Conservation (phyloP, 2,888 invertebrate genomes). For the Suillia variegata region DNA sequence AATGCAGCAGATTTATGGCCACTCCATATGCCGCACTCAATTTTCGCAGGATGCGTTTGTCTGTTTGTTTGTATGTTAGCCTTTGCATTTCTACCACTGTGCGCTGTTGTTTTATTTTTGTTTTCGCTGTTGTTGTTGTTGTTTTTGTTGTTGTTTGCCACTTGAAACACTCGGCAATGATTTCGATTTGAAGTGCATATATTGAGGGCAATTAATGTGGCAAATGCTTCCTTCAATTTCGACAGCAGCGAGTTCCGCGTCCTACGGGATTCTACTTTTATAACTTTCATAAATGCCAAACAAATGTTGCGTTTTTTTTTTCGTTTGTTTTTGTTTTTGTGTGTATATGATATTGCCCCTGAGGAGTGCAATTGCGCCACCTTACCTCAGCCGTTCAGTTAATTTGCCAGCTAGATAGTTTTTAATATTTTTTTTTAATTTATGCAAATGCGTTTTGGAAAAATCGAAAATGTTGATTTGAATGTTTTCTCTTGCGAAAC, state of each 20-base stretch:
- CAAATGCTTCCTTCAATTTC: background rate
- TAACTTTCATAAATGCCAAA: no score
- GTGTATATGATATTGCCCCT: no score
- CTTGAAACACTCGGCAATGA: background rate
- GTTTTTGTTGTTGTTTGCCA: background rate
- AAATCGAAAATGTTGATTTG: no score
- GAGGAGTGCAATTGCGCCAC: constrained; percentile 38
- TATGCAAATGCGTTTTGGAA: constrained; percentile 40
- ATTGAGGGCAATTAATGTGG: constrained; percentile 2
- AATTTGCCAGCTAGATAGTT: no score
- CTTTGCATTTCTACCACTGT: background rate
- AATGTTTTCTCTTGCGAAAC: no score
- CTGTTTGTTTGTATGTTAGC: background rate
- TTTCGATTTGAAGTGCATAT: constrained; percentile 1
- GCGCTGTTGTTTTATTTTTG: background rate
- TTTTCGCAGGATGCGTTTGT: background rate
- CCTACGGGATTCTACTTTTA: background rate
- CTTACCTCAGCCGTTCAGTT: no score
- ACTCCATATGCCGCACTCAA: background rate
- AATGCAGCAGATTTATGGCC: background rate
- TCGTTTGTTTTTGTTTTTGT: no score
- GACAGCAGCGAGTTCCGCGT: background rate
- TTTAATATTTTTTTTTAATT: no score
- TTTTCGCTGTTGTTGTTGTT: constrained; percentile 8
- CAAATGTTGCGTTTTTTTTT: no score